Percentiles rank a stretch among this genome's conserved stretches.
Conservation (phyloP, 2,888 invertebrate genomes). For the Clostera curtula region DNA sequence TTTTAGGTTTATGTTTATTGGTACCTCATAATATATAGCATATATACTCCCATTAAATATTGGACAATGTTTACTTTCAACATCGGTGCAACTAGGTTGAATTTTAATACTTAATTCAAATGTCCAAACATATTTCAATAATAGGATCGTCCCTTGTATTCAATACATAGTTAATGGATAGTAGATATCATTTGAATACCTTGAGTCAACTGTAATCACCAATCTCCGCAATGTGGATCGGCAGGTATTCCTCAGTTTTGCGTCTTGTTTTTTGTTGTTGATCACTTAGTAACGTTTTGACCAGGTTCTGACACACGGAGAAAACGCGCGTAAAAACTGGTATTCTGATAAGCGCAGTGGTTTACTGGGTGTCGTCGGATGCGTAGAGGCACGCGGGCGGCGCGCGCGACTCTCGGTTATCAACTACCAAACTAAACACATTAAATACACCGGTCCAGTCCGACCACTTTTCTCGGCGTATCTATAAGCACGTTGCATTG, state of each 20-base stretch:
- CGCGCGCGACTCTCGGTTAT: slow-evolving; percentile 55
- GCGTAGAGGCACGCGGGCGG: slow-evolving; percentile 43
- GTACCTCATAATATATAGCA: too few relatives aligned
- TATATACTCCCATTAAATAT: too few relatives aligned
- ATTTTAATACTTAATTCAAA: neutral
- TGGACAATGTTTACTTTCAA: slow-evolving; percentile 2
- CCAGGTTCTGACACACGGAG: slow-evolving; percentile 18
- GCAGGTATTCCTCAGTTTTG: slow-evolving; percentile 9
- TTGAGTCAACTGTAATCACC: slow-evolving; percentile 49
- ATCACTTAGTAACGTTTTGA: slow-evolving; percentile 17
- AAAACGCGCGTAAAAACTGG: slow-evolving; percentile 23
- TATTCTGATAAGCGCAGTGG: slow-evolving; percentile 29
- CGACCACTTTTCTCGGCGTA: slow-evolving; percentile 36
- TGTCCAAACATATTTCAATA: slow-evolving; percentile 23
- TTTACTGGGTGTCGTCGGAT: slow-evolving; percentile 24
- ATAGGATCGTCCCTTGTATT: slow-evolving; percentile 33
- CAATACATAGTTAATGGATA: slow-evolving; percentile 35
- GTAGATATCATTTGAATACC: slow-evolving; percentile 40
- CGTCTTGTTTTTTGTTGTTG: slow-evolving; percentile 5
- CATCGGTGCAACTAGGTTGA: neutral
- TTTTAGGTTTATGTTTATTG: too few relatives aligned
- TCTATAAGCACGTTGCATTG: slow-evolving; percentile 32
- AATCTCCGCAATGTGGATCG: slow-evolving; percentile 26
- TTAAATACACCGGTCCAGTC: slow-evolving; percentile 50
- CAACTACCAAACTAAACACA: slow-evolving; percentile 69